A percentile compares a stretch with the other conserved stretches of the same genome.
Conservation (phyloP, 2,113 vertebrate species). For the Dromiciops gliroides region DNA sequence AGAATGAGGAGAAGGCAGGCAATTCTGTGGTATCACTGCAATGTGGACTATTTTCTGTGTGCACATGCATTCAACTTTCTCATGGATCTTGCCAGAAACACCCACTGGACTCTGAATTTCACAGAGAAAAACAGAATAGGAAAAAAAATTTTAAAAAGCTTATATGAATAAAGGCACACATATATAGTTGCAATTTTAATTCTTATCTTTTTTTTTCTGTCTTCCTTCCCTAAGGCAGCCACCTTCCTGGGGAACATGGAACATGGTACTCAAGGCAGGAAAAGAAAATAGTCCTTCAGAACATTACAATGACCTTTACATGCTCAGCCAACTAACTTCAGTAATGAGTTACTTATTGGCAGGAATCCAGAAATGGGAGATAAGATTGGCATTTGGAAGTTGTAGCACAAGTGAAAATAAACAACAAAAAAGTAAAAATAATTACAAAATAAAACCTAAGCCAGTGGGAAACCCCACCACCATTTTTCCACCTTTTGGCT, state of each 20-base stretch:
- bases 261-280: not conserved
- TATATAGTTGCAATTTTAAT: not conserved
- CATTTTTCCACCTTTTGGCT: not conserved
- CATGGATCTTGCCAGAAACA: not conserved
- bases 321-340: not conserved
- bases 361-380: not conserved
- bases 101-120: not conserved
- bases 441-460: not conserved
- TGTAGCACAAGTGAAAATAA: not conserved
- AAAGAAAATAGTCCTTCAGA: not conserved
- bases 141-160: not conserved
- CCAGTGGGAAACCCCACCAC: not conserved
- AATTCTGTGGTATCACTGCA: constrained; percentile 5
- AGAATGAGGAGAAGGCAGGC: not conserved
- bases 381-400: not conserved
- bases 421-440: not conserved
- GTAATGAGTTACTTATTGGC: not conserved
- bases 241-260: not conserved
- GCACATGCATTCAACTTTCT: not conserved
- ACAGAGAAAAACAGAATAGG: not conserved
- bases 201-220: not conserved
- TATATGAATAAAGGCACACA: no score
- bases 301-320: not conserved
- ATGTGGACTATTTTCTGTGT: not conserved
- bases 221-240: not conserved